Evolutionary conservation across 2,888 invertebrate genomes (phyloP), one percentile per base, ranked within the genome.

Genomic region (Microplitis deprimator): DNA sequence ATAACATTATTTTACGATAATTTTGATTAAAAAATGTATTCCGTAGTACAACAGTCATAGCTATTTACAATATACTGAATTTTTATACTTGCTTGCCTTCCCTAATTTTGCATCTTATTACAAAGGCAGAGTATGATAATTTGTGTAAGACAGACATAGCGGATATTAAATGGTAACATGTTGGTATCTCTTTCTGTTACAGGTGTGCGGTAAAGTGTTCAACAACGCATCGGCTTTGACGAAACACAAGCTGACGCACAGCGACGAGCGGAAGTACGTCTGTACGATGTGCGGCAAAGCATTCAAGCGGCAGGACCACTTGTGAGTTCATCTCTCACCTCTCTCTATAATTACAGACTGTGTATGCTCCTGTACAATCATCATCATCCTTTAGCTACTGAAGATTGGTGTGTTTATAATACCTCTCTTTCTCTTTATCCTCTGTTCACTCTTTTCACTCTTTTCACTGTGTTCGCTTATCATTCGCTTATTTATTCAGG

Each of bases 261-360:
- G 98, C 91, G 98, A 98, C 91, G 98, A 98, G 90, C 92, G 98
- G 86, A 97, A 97, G 91, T 98, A 98, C 91, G 96, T 97, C 83
- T 98, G 98, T 91, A 94, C 94, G 88, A 96, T 98, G 90, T 98
- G 98, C 91, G 95, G 96, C 82, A 98, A 98, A 91, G 98, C 98
- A 84, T 98, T 98, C 93, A 98, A 98, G 92, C 93, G 98, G 90
- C 98, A 98, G 91, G 98, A 98, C 92, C 98, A 98, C 92, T 94
- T 98, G 97, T 98, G 92, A 97, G 97, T 95, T 90, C 76, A 77
- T 65, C 70, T 78, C 78, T 72, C 79, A 60, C 69, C 39, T n/a
- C 29, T 73, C 17, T 73, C 16, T 78, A 60, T 60, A 77, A 72
- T 41, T 65, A 67, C 10, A 10, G 38, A n/a, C 60, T 13, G n/a